These are phyloP conservation scores for Parauchenoglanis punctatus DNA, from an alignment of 2,797 vertebrate species.

Conservation along the genomic window DNA sequence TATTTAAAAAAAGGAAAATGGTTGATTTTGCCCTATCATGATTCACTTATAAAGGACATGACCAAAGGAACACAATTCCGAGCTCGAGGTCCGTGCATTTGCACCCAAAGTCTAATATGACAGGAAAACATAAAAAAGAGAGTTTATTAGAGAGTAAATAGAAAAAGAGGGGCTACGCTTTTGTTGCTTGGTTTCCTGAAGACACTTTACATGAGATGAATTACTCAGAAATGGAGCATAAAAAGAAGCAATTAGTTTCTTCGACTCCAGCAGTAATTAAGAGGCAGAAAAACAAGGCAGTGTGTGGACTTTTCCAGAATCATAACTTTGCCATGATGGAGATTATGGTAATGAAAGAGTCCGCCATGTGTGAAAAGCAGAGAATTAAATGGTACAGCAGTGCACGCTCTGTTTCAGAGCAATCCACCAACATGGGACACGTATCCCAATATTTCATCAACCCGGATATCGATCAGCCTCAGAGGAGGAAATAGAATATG, in stretches of 20 bases:
- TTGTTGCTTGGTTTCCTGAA: background rate
- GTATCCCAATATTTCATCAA: conserved; percentile 30
- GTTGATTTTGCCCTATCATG: background rate
- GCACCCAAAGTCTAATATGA: background rate
- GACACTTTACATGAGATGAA: background rate
- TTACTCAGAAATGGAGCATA: background rate
- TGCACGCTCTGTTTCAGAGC: conserved; percentile 8
- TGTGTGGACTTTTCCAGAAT: conserved; percentile 56
- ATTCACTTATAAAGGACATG: conserved; percentile 33
- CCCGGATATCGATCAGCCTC: conserved; percentile 44
- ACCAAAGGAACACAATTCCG: background rate
- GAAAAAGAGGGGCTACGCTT: background rate
- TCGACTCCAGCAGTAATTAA: conserved; percentile 61
- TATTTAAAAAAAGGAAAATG: background rate
- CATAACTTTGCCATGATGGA: conserved; percentile 54
- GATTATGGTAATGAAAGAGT: conserved; percentile 52
- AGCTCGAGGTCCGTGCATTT: background rate
- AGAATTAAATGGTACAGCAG: conserved; percentile 36
- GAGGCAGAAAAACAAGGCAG: conserved; percentile 32
- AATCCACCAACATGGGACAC: conserved; percentile 28
- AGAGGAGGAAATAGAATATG: conserved; percentile 39
- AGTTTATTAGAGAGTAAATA: background rate
- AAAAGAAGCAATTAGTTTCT: conserved; percentile 54
- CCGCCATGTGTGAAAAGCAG: conserved; percentile 34
- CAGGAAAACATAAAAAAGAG: no score